Evolutionary conservation across 2,113 vertebrate species (phyloP).

Genomic region (Camelus dromedarius): DNA sequence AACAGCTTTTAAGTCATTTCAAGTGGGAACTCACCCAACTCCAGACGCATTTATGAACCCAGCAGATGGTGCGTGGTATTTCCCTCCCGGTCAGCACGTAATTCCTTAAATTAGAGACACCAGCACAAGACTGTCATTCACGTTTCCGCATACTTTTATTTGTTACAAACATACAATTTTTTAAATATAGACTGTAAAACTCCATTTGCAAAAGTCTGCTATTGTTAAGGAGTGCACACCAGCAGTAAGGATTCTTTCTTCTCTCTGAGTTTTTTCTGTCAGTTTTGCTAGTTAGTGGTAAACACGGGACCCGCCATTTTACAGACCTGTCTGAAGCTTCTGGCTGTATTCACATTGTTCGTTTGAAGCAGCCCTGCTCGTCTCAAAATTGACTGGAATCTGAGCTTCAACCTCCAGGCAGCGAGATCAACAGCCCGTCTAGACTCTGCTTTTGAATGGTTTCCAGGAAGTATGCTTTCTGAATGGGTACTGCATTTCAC

Average conservation of each 20-base stretch:
- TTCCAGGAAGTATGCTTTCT: constrained; percentile 82
- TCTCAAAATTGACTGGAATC: constrained; percentile 71
- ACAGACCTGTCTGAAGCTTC: constrained; percentile 84
- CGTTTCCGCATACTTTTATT: constrained; percentile 93
- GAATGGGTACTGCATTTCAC: constrained; percentile 82
- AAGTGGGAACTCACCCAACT: not conserved
- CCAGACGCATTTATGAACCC: not conserved
- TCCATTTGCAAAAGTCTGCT: constrained; percentile 93
- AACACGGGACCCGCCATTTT: constrained; percentile 87
- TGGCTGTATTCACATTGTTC: constrained; percentile 76
- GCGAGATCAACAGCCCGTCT: constrained; percentile 78
- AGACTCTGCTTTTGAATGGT: constrained; percentile 78
- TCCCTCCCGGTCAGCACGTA: not conserved
- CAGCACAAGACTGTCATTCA: constrained; percentile 83
- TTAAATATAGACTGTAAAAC: constrained; percentile 94
- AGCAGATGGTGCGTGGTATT: not conserved
- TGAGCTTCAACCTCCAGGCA: constrained; percentile 81
- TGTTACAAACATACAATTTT: constrained; percentile 94
- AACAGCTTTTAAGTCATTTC: not conserved
- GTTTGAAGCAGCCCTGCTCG: constrained; percentile 83
- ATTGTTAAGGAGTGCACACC: constrained; percentile 89
- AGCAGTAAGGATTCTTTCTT: constrained; percentile 86
- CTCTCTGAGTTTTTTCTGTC: constrained; percentile 79
- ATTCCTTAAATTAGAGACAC: constrained; percentile 39
- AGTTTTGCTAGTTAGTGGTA: constrained; percentile 89